Evolutionary conservation across 2,797 vertebrate species (phyloP).

Genomic region (Chiloscyllium punctatum): DNA sequence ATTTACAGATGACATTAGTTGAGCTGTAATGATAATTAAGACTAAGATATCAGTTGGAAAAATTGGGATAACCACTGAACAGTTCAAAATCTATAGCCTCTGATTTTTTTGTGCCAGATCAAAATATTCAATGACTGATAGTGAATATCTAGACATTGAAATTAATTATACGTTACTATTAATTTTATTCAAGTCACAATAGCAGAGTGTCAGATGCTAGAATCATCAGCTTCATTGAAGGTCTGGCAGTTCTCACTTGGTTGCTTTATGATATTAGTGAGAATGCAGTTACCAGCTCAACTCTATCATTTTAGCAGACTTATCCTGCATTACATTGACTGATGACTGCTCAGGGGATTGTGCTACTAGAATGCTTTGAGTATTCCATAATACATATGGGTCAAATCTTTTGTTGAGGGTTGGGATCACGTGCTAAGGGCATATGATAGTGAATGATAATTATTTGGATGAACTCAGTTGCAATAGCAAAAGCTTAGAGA

Average conservation of each 20-base stretch:
- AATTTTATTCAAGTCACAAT: constrained; percentile 32
- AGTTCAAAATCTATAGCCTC: neutral
- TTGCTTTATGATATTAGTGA: neutral
- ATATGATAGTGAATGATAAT: too few relatives aligned
- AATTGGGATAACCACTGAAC: neutral
- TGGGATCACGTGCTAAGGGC: too few relatives aligned
- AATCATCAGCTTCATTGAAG: neutral
- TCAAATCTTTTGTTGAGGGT: neutral
- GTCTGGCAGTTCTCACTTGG: constrained; percentile 26
- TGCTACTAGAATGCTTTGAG: neutral
- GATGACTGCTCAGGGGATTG: neutral
- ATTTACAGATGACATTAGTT: neutral
- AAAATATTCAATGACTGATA: neutral
- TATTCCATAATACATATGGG: neutral
- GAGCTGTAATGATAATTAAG: neutral
- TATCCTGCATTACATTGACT: constrained; percentile 5
- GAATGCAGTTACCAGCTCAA: neutral
- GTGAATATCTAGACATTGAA: neutral
- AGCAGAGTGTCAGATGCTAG: neutral
- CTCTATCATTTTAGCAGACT: constrained; percentile 13
- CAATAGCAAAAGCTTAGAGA: neutral
- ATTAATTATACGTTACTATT: neutral
- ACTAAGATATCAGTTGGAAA: neutral
- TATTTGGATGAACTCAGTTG: neutral
- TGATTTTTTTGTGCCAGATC: constrained; percentile 10